These are phyloP conservation scores for Drosophila eugracilis DNA, from an alignment of 1,140 invertebrate species.

Conservation along the genomic window DNA sequence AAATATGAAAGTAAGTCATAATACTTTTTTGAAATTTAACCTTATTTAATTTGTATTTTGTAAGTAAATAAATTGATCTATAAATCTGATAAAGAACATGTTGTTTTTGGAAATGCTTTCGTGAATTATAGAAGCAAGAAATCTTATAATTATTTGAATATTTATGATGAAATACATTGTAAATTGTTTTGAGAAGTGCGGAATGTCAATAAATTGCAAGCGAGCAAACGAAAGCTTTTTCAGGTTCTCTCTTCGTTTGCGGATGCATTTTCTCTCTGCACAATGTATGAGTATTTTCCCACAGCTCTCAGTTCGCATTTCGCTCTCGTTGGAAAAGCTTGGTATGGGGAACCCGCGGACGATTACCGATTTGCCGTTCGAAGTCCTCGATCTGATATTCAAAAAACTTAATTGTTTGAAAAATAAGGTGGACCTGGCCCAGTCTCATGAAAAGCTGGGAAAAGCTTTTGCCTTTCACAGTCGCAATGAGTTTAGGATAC, in stretches of 20 bases:
- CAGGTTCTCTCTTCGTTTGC: not conserved
- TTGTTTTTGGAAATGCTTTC: too few relatives aligned
- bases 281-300: not conserved
- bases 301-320: not conserved
- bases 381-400: constrained; percentile 25
- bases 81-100: too few relatives aligned
- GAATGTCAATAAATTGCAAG: not conserved
- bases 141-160: too few relatives aligned
- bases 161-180: not conserved
- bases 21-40: too few relatives aligned
- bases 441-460: not conserved
- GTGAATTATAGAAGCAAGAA: too few relatives aligned
- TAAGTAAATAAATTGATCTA: too few relatives aligned
- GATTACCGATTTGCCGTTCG: constrained; percentile 7
- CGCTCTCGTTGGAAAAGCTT: not conserved
- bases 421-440: not conserved
- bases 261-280: not conserved
- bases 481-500: not conserved
- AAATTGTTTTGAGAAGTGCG: too few relatives aligned
- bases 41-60: too few relatives aligned
- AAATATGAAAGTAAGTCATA: too few relatives aligned
- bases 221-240: not conserved
- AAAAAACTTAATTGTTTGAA: not conserved
- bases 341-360: not conserved
- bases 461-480: constrained; percentile 11